Conservation (phyloP, 2,113 vertebrate species). For the Erythrolamprus reginae region DNA sequence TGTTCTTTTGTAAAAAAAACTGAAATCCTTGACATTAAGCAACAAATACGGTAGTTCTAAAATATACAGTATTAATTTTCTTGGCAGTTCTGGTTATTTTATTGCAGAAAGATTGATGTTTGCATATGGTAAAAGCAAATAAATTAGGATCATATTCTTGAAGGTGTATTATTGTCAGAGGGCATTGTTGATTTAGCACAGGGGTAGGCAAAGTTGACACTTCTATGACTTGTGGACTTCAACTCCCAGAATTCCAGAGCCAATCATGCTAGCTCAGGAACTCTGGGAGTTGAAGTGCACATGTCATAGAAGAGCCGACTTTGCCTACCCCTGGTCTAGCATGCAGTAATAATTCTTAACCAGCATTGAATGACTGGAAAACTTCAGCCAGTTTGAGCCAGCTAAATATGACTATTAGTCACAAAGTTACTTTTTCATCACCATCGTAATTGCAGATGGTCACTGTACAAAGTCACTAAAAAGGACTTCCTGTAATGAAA, state of each 20-base stretch:
- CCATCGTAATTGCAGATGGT: no score
- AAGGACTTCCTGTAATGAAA: no score
- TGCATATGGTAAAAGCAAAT: not conserved
- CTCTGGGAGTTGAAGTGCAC: no score
- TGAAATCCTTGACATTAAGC: not conserved
- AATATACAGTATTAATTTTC: slow-evolving; percentile 36
- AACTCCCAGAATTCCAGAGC: no score
- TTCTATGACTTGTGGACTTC: no score
- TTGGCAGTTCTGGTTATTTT: slow-evolving; percentile 30
- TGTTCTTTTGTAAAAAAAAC: not conserved
- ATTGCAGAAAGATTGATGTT: slow-evolving; percentile 13
- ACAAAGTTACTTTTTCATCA: no score
- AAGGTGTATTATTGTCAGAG: not conserved
- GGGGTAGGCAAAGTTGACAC: no score
- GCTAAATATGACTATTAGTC: no score
- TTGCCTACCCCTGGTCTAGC: no score
- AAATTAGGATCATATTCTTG: slow-evolving; percentile 1
- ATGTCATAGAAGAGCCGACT: no score
- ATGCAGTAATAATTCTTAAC: not conserved
- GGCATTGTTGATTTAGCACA: not conserved
- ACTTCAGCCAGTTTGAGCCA: not conserved
- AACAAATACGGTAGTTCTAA: slow-evolving; percentile 32
- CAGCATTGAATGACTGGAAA: not conserved
- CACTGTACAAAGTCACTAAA: no score
- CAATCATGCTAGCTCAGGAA: no score